Base-by-base conservation (phyloP, 37 sponge, comb jelly and placozoan species). In the Lycopodina hypogea region DNA sequence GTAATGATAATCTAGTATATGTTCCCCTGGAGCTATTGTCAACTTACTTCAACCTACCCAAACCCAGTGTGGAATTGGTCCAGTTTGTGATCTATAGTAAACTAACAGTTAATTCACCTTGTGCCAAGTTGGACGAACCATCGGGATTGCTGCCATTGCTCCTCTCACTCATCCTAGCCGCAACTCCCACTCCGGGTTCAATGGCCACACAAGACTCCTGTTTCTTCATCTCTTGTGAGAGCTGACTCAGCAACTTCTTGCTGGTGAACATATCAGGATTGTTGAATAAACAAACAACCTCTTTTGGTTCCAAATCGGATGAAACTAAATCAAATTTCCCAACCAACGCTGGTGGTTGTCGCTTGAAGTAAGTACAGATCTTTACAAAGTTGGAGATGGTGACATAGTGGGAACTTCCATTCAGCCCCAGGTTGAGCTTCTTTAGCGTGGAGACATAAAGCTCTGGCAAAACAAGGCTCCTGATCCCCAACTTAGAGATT, bases 341-440 rank as follows among this genome's bases (percentile, higher is more conserved):
- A 12, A 85, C 3, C 9, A 60, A 72, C 19, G 34, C 52, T 0
- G 86, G 86, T 23, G 74, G 68, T 6, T 34, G 37, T 30, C 56
- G 51, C 63, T 73, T 58, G 39, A 78, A 85, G 48, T 85, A 85
- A 18, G 7, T 48, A 33, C 86, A 85, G 21, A 85, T 67, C 50
- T 78, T 78, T 50, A 85, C 33, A 35, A 85, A 85, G 35, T 85
- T 80, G 35, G 41, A n/a, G 34, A 85, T 64, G 9, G 79, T 78
- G 55, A 85, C 30, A 34, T 78, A 85, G 34, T 85, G 86, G 22
- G 86, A 85, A 19, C 79, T 60, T 7, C 79, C 86, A 23, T 65
- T 79, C 17, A 85, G 42, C 6, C 62, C 74, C 42, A 85, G 29
- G 36, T 51, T 55, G 53, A 85, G 66, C 59, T 85, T 85, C 75